phyloP scores from a whole-genome alignment of 2,888 invertebrate genomes.

The Labia minor region DNA sequence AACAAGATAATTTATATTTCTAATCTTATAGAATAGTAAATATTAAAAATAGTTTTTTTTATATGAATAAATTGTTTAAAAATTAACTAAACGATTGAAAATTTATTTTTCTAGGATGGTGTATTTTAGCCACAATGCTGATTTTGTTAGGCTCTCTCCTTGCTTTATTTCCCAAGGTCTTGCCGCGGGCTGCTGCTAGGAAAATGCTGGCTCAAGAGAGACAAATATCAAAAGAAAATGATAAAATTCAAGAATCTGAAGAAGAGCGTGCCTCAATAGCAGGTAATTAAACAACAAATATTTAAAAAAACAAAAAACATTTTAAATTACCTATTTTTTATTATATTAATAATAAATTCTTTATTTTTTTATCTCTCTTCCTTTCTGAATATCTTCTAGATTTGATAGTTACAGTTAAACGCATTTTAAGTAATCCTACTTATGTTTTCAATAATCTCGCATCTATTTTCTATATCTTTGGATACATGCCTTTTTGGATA shows the following conservation, averaged over 20 bases:
- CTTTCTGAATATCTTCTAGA: conserved; percentile 35
- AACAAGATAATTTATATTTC: too few species aligned
- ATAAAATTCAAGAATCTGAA: conserved; percentile 26
- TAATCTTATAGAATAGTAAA: too few species aligned
- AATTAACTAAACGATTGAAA: too few species aligned
- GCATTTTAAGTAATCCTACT: conserved; percentile 52
- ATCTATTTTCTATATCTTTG: conserved; percentile 59
- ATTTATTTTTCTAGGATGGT: conserved; percentile 43
- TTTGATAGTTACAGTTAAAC: conserved; percentile 51
- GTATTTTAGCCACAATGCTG: conserved; percentile 48
- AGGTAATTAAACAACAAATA: conserved; percentile 14
- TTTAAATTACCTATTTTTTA: too few species aligned
- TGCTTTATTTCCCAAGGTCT: conserved; percentile 55
- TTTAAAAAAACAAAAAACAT: too few species aligned
- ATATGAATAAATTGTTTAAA: too few species aligned
- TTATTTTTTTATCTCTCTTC: not conserved
- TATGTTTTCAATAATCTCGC: conserved; percentile 63
- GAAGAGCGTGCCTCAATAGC: conserved; percentile 16
- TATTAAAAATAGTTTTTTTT: too few species aligned
- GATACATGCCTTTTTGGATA: conserved; percentile 65
- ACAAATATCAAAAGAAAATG: conserved; percentile 28
- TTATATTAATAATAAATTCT: not conserved
- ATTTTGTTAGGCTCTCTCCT: conserved; percentile 49
- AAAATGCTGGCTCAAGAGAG: conserved; percentile 37
- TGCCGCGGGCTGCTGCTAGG: conserved; percentile 53